A percentile compares a stretch with the other conserved stretches of the same genome.
Evolutionary conservation across 2,797 vertebrate genomes (phyloP).

Genomic region (Rhinophrynus dorsalis): DNA sequence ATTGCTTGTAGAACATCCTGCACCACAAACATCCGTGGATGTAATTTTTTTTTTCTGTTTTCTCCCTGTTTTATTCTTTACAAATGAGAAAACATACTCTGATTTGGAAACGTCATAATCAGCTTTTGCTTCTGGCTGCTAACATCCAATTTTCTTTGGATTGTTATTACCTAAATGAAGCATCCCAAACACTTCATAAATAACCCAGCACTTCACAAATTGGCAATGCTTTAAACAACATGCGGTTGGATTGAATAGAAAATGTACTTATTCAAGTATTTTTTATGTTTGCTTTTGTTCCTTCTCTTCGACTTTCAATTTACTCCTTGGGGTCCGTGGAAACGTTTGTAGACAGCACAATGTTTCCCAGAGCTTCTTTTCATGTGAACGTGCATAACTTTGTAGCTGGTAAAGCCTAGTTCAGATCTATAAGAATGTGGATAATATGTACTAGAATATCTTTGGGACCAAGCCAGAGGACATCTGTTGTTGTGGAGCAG

Average conservation of each 20-base stretch:
- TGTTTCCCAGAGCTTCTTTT: background rate
- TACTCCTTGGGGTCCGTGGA: conserved; percentile 13
- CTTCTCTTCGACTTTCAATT: conserved; percentile 41
- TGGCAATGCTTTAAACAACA: conserved; percentile 54
- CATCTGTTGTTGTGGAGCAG: too few relatives aligned
- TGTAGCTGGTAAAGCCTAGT: background rate
- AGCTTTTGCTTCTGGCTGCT: conserved; percentile 61
- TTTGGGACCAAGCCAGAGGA: too few relatives aligned
- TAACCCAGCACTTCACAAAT: conserved; percentile 53
- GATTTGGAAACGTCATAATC: conserved; percentile 60
- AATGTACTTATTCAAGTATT: conserved; percentile 46
- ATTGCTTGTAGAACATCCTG: conserved; percentile 56
- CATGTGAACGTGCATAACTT: background rate
- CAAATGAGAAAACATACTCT: conserved; percentile 62
- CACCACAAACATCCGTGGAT: conserved; percentile 44
- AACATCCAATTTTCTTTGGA: conserved; percentile 60
- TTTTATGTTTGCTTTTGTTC: conserved; percentile 46
- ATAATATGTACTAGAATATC: background rate
- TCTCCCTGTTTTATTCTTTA: conserved; percentile 36
- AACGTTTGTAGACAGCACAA: background rate
- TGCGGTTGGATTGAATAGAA: conserved; percentile 57
- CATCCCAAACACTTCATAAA: conserved; percentile 59
- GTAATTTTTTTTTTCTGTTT: conserved; percentile 50
- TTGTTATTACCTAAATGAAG: conserved; percentile 59
- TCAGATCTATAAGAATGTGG: background rate